These are phyloP conservation scores for Melanerpes aurifrons DNA, from an alignment of 2,113 vertebrate genomes.

Conservation along the genomic window DNA sequence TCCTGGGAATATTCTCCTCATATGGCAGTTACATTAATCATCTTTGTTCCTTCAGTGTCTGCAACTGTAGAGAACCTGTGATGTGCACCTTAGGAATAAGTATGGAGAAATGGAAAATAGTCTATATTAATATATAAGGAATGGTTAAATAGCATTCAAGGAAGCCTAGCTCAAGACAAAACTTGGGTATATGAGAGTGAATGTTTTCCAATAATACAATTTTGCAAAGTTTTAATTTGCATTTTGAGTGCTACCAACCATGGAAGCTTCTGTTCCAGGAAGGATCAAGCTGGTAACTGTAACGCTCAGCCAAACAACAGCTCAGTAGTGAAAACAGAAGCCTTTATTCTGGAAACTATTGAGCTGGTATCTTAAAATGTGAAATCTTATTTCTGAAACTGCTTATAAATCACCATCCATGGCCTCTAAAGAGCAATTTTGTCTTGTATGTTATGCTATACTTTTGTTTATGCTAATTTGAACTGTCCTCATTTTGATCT, in stretches of 20 bases:
- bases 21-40: background rate
- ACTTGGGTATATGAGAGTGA: background rate
- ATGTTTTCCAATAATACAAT: conserved; percentile 42
- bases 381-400: conserved; percentile 44
- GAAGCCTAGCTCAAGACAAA: background rate
- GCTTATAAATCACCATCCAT: background rate
- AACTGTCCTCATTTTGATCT: conserved; percentile 5
- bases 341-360: background rate
- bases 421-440: conserved; percentile 35
- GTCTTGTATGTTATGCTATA: background rate
- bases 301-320: conserved; percentile 38
- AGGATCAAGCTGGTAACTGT: conserved; percentile 59
- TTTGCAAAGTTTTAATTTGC: conserved; percentile 55
- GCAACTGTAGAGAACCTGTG: background rate
- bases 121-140: background rate
- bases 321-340: conserved; percentile 42
- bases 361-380: background rate
- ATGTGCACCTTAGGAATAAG: background rate
- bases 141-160: background rate
- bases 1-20: background rate
- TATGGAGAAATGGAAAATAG: background rate
- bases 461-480: conserved; percentile 29
- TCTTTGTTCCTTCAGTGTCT: background rate
- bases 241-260: conserved; percentile 48
- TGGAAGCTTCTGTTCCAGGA: conserved; percentile 62